Evolutionary conservation across 2,113 vertebrate species (phyloP).

Genomic region (Typhlomys cinereus): DNA sequence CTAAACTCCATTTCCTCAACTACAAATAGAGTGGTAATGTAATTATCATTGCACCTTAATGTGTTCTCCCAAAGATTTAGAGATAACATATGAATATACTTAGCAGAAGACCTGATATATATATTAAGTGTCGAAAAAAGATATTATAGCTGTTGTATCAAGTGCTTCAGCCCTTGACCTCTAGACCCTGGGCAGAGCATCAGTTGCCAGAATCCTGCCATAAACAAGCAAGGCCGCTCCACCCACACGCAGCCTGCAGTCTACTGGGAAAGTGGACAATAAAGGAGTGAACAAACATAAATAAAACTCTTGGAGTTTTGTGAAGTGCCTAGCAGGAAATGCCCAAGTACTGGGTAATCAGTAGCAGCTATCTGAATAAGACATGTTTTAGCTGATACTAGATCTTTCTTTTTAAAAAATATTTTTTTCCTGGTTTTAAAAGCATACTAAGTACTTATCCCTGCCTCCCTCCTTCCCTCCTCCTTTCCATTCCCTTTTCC

Average conservation of each 20-base stretch:
- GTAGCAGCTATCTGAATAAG: background rate
- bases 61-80: constrained; percentile 17
- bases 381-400: background rate
- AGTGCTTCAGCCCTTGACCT: background rate
- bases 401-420: no score
- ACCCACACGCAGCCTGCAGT: background rate
- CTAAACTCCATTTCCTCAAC: constrained; percentile 35
- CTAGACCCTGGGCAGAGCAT: background rate
- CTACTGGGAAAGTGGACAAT: background rate
- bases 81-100: background rate
- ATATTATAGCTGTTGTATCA: background rate
- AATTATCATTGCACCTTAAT: background rate
- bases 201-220: background rate
- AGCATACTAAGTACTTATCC: no score
- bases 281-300: constrained; percentile 29
- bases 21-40: background rate
- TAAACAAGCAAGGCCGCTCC: background rate
- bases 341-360: background rate
- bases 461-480: no score
- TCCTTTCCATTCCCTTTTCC: no score
- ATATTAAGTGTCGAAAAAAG: background rate
- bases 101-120: background rate
- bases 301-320: constrained; percentile 24
- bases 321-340: constrained; percentile 13
- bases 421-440: no score